Percentiles rank a stretch among this genome's conserved stretches.
These are phyloP conservation scores for Callyntrura guangdongensis DNA, from an alignment of 2,888 invertebrate species.

Conservation along the genomic window DNA sequence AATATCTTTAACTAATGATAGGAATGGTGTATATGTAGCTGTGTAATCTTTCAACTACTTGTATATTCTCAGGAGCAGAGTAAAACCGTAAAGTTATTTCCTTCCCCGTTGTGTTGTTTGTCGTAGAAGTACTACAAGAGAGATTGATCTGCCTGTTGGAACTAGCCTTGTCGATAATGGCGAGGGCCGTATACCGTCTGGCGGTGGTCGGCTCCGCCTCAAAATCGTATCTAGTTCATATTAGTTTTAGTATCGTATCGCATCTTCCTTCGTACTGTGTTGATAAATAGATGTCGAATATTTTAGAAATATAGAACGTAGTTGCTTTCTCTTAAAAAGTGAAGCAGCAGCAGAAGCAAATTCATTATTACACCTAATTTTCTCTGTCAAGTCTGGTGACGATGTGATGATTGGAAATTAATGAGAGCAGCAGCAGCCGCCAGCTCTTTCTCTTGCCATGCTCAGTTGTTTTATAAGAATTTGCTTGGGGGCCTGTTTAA, in stretches of 20 bases:
- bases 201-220: not conserved
- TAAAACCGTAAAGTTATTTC: not conserved
- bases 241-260: not conserved
- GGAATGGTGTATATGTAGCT: not conserved
- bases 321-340: not conserved
- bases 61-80: not conserved
- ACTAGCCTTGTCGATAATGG: not conserved
- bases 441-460: not conserved
- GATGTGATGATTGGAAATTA: slow-evolving; percentile 30
- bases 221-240: not conserved
- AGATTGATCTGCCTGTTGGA: not conserved
- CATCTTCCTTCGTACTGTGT: not conserved
- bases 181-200: not conserved
- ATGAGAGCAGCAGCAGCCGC: slow-evolving; percentile 3
- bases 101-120: slow-evolving; percentile 41
- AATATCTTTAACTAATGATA: not conserved
- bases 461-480: not conserved
- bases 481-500: not conserved
- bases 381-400: not conserved
- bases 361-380: too few relatives aligned
- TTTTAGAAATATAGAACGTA: not conserved
- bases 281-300: not conserved
- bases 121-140: not conserved
- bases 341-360: not conserved
- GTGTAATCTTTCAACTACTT: not conserved